These are phyloP conservation scores for Caenorhabditis auriculariae DNA, from an alignment of 2,888 invertebrate species.

Conservation along the genomic window DNA sequence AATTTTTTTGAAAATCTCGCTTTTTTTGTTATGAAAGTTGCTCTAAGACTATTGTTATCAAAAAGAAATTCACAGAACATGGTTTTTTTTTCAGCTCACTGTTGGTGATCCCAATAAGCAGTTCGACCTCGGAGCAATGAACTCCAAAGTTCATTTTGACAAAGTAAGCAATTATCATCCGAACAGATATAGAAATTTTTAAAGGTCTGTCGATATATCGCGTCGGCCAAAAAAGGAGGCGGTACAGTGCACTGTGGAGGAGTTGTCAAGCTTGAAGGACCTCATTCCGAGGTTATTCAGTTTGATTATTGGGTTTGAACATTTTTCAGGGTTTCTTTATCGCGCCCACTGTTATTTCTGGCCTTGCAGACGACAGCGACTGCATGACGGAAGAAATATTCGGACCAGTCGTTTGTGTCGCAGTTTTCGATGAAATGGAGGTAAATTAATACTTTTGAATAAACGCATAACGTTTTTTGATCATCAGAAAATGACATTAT, in stretches of 20 bases:
- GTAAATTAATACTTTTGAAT: no score
- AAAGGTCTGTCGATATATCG: slow-evolving; percentile 49
- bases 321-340: slow-evolving; percentile 68
- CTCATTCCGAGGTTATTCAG: slow-evolving; percentile 56
- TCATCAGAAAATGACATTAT: no score
- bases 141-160: slow-evolving; percentile 66
- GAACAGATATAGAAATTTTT: background rate
- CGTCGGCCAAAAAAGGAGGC: slow-evolving; percentile 65
- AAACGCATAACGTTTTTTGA: no score
- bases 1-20: no score
- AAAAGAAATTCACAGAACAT: no score
- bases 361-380: slow-evolving; percentile 64
- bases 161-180: slow-evolving; percentile 63
- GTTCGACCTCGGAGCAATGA: slow-evolving; percentile 66
- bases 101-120: slow-evolving; percentile 44
- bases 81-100: slow-evolving; percentile 42
- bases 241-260: slow-evolving; percentile 66
- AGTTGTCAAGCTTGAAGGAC: slow-evolving; percentile 61
- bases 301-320: background rate
- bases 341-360: slow-evolving; percentile 67
- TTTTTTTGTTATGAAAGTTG: no score
- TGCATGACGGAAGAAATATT: slow-evolving; percentile 70
- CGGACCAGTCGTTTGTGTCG: slow-evolving; percentile 69
- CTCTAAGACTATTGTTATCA: no score
- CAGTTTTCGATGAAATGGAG: slow-evolving; percentile 50